Evolutionary conservation across 2,113 vertebrate genomes (phyloP).

Genomic region (Brachypteracias leptosomus): DNA sequence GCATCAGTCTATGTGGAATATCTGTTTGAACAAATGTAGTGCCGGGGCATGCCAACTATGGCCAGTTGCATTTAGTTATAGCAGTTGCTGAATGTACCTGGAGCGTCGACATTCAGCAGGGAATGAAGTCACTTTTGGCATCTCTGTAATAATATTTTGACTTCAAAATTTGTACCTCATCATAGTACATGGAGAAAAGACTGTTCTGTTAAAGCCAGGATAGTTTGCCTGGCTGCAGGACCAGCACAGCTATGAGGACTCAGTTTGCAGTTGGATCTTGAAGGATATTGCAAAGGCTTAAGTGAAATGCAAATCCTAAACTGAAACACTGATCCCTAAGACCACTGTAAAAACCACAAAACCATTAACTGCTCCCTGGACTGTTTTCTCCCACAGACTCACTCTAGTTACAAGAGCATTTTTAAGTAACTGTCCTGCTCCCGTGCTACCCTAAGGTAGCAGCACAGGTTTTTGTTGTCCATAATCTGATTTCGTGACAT

Average conservation of each 20-base stretch:
- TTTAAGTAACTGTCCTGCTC: neutral
- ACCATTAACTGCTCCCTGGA: neutral
- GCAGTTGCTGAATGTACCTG: constrained; percentile 39
- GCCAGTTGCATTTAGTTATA: constrained; percentile 47
- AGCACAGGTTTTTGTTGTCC: neutral
- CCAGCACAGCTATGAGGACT: neutral
- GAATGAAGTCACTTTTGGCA: constrained; percentile 34
- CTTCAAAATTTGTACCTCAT: neutral
- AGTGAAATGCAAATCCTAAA: neutral
- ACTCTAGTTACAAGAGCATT: neutral
- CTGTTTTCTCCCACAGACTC: neutral
- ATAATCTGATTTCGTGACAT: neutral
- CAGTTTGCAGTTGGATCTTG: neutral
- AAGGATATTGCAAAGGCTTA: neutral
- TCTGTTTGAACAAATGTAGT: constrained; percentile 50
- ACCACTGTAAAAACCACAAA: neutral
- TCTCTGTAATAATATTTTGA: neutral
- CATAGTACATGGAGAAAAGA: neutral
- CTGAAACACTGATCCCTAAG: neutral
- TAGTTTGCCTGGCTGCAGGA: neutral
- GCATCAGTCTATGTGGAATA: constrained; percentile 6
- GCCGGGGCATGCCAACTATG: neutral
- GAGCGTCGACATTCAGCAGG: neutral
- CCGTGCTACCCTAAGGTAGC: neutral
- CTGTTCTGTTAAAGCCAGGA: neutral